A percentile compares a stretch with the other conserved stretches of the same genome.
These are phyloP conservation scores for Epinephelus cyanopodus DNA, from an alignment of 2,113 vertebrate species.

Conservation along the genomic window DNA sequence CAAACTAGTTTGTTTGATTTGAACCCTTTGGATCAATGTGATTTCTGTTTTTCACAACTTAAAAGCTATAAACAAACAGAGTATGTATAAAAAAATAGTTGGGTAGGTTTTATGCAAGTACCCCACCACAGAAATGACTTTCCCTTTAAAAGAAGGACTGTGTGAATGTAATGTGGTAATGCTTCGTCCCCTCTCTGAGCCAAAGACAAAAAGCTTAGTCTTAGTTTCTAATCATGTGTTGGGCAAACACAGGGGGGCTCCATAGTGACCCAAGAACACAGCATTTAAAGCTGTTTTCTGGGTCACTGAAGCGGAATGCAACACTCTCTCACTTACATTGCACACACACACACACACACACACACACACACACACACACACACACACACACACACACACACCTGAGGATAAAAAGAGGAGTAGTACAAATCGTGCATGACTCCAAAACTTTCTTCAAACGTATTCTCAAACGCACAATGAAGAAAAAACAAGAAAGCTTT, in stretches of 20 bases:
- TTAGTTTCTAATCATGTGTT: slow-evolving; percentile 55
- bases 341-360: slow-evolving; percentile 28
- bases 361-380: slow-evolving; percentile 38
- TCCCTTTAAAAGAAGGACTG: background rate
- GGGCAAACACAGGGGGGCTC: slow-evolving; percentile 41
- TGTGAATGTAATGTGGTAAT: slow-evolving; percentile 1
- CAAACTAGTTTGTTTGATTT: background rate
- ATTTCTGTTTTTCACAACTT: background rate
- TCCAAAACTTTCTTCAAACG: slow-evolving; percentile 6
- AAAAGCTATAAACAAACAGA: background rate
- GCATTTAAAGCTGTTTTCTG: slow-evolving; percentile 63
- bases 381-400: slow-evolving; percentile 40
- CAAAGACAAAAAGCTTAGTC: slow-evolving; percentile 13
- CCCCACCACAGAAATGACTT: background rate
- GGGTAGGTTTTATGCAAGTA: background rate
- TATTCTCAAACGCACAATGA: background rate
- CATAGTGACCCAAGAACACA: slow-evolving; percentile 30
- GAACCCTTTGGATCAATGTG: background rate
- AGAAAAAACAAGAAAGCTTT: background rate
- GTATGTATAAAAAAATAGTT: background rate
- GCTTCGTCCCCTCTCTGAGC: background rate
- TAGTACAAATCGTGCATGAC: background rate
- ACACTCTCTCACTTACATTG: slow-evolving; percentile 27
- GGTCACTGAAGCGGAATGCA: slow-evolving; percentile 58
- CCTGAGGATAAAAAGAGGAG: slow-evolving; percentile 1